These are phyloP conservation scores for Crocodylus rhombifer DNA, from an alignment of 2,797 vertebrate species.

Conservation along the genomic window DNA sequence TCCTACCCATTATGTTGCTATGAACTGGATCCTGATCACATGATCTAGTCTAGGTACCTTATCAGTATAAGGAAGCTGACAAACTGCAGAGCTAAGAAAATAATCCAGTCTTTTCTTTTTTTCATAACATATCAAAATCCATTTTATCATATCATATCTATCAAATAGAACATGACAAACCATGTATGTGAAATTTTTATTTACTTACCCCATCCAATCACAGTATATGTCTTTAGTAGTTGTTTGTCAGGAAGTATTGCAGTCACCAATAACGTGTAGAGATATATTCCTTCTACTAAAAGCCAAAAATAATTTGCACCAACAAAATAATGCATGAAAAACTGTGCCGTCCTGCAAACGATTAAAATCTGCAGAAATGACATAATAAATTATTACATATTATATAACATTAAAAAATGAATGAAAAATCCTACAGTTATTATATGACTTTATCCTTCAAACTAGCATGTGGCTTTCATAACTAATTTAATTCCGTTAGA, in stretches of 20 bases:
- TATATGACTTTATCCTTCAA: not conserved
- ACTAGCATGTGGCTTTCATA: not conserved
- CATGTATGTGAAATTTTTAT: fast-evolving
- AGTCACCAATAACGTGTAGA: slow-evolving; percentile 90
- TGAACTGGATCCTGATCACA: not conserved
- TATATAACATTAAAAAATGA: not conserved
- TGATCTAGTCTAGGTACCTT: not conserved
- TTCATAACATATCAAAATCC: not conserved
- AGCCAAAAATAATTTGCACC: slow-evolving; percentile 95
- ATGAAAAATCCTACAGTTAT: not conserved
- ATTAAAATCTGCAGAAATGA: slow-evolving; percentile 79
- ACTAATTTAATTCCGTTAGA: fast-evolving
- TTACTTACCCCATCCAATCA: slow-evolving; percentile 94
- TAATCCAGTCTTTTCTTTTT: not conserved
- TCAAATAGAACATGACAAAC: not conserved
- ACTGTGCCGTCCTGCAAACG: slow-evolving; percentile 88
- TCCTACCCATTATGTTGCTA: not conserved
- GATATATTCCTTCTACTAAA: slow-evolving; percentile 94
- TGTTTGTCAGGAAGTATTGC: slow-evolving; percentile 87
- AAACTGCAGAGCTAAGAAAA: not conserved
- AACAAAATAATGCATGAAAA: slow-evolving; percentile 93
- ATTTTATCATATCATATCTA: not conserved
- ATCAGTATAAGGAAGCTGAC: not conserved
- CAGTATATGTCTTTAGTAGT: slow-evolving; percentile 89
- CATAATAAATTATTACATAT: not conserved